phyloP scores from a whole-genome alignment of 2,888 invertebrate species.

The Callyntrura guangdongensis region DNA sequence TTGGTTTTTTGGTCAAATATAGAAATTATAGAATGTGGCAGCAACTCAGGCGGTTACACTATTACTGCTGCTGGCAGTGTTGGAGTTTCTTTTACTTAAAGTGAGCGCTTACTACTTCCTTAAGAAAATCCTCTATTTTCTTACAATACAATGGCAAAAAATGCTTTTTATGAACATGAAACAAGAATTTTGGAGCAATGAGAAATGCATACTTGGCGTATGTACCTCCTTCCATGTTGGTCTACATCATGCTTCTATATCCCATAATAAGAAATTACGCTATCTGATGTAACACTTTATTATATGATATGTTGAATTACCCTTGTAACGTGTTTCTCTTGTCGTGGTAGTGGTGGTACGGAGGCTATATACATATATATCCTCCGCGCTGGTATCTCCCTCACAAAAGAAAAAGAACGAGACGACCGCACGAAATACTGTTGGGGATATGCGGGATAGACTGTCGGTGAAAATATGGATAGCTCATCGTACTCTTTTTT shows the following conservation, averaged over 20 bases:
- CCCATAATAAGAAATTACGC: not conserved
- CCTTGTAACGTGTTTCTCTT: not conserved
- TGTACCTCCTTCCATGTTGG: too few relatives aligned
- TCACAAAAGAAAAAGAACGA: conserved; percentile 7
- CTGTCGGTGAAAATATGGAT: conserved; percentile 51
- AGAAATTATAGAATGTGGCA: not conserved
- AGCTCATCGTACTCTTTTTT: conserved; percentile 41
- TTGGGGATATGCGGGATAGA: conserved; percentile 20
- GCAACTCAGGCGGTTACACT: not conserved
- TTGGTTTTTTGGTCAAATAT: not conserved
- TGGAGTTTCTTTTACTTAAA: not conserved
- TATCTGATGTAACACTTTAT: not conserved
- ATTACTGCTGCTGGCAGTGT: too few relatives aligned
- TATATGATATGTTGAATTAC: conserved; percentile 37
- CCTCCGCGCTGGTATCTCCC: not conserved
- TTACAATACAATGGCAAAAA: not conserved
- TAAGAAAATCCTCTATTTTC: conserved; percentile 5
- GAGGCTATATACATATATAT: too few relatives aligned
- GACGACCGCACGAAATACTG: conserved; percentile 5
- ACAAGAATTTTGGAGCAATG: not conserved
- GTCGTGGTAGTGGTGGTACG: not conserved
- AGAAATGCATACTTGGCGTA: not conserved
- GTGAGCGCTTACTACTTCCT: conserved; percentile 17
- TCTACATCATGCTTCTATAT: not conserved
- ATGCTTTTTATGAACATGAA: conserved; percentile 3